Evolutionary conservation across 2,113 vertebrate species (phyloP), one percentile per base, ranked within the genome.

Genomic region (Pseudorhombus dupliciocellatus): DNA sequence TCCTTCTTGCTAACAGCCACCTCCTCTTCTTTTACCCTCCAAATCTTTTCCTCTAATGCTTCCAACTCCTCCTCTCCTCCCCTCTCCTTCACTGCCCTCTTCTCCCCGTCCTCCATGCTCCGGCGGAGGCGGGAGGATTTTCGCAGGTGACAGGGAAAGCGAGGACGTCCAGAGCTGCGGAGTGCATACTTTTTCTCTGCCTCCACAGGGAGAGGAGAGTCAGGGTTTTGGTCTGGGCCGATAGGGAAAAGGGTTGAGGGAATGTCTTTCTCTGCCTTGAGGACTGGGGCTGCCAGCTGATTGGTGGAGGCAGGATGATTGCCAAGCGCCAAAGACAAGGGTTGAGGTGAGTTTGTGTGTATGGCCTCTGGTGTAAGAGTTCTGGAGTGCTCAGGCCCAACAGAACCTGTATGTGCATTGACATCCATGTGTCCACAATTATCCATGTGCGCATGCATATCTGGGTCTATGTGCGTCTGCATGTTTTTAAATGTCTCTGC

Each of bases 81-180:
- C 70, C 73, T 77, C 11, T 89, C 83, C 73, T 70, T 77, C 24
- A 46, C 84, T 8, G 53, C 59, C 67, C 67, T 87, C 73, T 86
- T 89, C 37, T 87, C 90, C 15, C 62, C 84, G 5, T 91, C 88
- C 24, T 91, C 90, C 15, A 83, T 66, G 31, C 81, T 79, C 40
- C 92, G 85, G 28, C 93, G 93, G 16, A 94, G 87, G 50, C 94
- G 92, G 25, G 92, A 93, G 24, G 94, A 94, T 88, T 96, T 95
- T 65, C 96, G 95, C 83, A 97, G 93, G 72, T 97, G 95, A 87
- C 96, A 97, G 53, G 96, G 94, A 71, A 98, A 97, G 82, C 97
- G 96, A 84, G 97, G 96, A 80, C 97, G 96, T 66, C 97, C 96
- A 7, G 96, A 97, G 89, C 96, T 96, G 79, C 97, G 94, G 76